A percentile compares a stretch with the other conserved stretches of the same genome.
These are phyloP conservation scores for Anguilla japonica DNA, from an alignment of 2,113 vertebrate genomes.

Conservation along the genomic window DNA sequence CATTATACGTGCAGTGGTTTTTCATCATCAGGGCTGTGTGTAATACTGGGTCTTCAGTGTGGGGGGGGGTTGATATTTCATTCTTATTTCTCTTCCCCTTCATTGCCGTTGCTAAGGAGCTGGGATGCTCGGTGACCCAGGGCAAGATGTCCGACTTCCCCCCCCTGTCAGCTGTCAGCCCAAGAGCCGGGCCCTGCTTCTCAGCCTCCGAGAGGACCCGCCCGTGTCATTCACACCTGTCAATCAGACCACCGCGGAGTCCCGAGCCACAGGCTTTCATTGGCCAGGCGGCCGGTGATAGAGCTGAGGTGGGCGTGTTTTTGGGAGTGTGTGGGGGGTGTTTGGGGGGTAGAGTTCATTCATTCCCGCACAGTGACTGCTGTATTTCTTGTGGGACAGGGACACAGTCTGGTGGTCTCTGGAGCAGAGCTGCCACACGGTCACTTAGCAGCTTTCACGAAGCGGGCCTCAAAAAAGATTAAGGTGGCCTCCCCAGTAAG, in stretches of 20 bases:
- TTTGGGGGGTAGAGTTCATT: background rate
- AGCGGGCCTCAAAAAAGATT: background rate
- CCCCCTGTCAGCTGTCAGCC: background rate
- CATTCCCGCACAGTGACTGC: conserved; percentile 1
- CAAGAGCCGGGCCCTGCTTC: background rate
- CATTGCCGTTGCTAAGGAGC: background rate
- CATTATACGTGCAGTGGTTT: background rate
- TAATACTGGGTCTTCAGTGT: background rate
- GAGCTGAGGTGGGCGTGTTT: background rate
- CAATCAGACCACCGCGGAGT: background rate
- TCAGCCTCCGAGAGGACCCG: background rate
- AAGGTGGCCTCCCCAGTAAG: background rate
- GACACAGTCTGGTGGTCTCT: background rate
- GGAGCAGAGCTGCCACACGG: background rate
- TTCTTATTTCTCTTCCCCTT: background rate
- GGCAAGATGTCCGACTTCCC: background rate
- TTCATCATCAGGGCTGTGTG: background rate
- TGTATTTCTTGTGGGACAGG: background rate
- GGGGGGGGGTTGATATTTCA: too few species aligned
- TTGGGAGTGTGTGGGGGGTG: background rate
- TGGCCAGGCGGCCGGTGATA: background rate
- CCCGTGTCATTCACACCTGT: background rate
- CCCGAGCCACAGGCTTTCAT: background rate
- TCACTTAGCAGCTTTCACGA: background rate
- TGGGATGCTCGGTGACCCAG: background rate